Evolutionary conservation across 2,797 vertebrate genomes (phyloP), one percentile per base, ranked within the genome.

Genomic region (Todus mexicanus): DNA sequence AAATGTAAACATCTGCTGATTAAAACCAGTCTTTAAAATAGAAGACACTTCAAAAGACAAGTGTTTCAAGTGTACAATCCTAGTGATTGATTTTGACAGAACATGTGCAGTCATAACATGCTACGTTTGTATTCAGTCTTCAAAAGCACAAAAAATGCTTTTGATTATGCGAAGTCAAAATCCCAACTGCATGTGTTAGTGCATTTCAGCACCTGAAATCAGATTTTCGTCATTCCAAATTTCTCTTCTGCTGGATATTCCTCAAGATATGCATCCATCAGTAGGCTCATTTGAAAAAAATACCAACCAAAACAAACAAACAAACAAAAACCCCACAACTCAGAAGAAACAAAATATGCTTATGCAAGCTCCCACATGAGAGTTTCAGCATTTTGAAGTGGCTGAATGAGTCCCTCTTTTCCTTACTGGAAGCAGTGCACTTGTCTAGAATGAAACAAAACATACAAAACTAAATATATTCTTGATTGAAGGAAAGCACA

Each of bases 401-500:
- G 35, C 25, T 80, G 61, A 92, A 12, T 15, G 10, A 80, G 38
- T 69, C 27, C 25, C 26, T 60, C n/a, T 74, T 80, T 71, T 90
- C 51, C 50, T 72, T 83, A 93, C 22, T 85, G 43, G 90, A 89
- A 93, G 68, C 26, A 88, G 68, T 17, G 50, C 35, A 54, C 63
- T 94, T 83, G 69, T 35, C 82, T 89, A 81, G 69, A 94, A 90
- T 53, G 61, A 89, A 87, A 79, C 57, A 89, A 90, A 92, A 78
- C 72, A 82, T 25, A 86, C 22, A 91, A 85, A 78, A 61, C 74
- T 90, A 80, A 85, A 90, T 70, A 83, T 37, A 60, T 50, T 90
- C 77, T 87, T 78, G 48, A 94, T 56, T 80, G 59, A 71, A 90
- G 59, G 47, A 78, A 94, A 84, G 76, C 84, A 75, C 35, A 85